Evolutionary conservation across 2,888 invertebrate species (phyloP).

Genomic region (Cremastinae sp.): DNA sequence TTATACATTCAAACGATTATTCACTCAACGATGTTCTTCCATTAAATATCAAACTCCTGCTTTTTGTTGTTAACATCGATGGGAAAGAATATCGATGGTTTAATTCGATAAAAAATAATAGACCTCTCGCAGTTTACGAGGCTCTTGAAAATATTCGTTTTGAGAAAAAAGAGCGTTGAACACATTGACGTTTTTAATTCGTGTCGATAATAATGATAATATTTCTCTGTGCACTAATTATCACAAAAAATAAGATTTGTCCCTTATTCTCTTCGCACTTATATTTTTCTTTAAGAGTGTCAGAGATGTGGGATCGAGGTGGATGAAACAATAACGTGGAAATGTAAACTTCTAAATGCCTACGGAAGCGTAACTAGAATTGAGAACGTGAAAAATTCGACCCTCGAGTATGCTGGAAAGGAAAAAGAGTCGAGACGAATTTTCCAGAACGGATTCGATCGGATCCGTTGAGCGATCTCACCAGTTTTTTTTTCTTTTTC

Average conservation of each 20-base stretch:
- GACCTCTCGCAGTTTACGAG: too few relatives aligned
- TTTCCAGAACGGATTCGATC: background rate
- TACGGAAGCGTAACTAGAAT: slow-evolving; percentile 65
- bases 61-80: background rate
- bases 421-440: slow-evolving; percentile 2
- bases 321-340: slow-evolving; percentile 58
- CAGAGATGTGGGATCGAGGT: background rate
- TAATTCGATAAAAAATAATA: too few relatives aligned
- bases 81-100: too few relatives aligned
- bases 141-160: slow-evolving; percentile 4
- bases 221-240: slow-evolving; percentile 13
- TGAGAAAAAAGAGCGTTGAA: slow-evolving; percentile 1
- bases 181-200: background rate
- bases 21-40: slow-evolving; percentile 5
- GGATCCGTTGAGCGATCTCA: slow-evolving; percentile 13
- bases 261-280: background rate
- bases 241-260: slow-evolving; percentile 48
- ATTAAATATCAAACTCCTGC: background rate
- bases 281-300: background rate
- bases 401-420: slow-evolving; percentile 15
- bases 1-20: slow-evolving; percentile 32
- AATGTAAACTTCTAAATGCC: slow-evolving; percentile 70
- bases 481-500: background rate
- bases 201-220: slow-evolving; percentile 10
- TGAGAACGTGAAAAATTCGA: slow-evolving; percentile 31